Evolutionary conservation across 2,113 vertebrate genomes (phyloP).

Genomic region (Stictonetta naevosa): DNA sequence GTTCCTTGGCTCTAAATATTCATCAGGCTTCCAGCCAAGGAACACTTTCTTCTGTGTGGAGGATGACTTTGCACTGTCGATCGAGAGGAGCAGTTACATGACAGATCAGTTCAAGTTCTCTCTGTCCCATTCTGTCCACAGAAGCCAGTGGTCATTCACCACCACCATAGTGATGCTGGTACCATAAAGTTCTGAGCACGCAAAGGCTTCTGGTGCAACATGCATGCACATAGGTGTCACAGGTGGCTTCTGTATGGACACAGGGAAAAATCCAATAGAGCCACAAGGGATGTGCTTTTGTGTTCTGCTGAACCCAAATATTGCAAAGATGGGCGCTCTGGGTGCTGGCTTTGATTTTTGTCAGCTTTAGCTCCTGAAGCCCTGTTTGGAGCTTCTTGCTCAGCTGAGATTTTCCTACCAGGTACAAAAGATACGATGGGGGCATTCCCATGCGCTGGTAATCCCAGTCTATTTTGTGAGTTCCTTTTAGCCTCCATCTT

Average conservation of each 20-base stretch:
- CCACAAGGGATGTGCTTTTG: neutral
- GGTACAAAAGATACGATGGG: neutral
- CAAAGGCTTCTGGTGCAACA: neutral
- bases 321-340: neutral
- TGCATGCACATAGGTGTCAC: neutral
- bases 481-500: neutral
- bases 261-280: no score
- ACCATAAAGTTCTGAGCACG: neutral
- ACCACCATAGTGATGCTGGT: neutral
- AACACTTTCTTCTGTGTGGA: slow-evolving; percentile 4
- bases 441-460: neutral
- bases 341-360: neutral
- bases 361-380: neutral
- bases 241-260: neutral
- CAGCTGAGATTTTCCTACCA: neutral
- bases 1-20: slow-evolving; percentile 37
- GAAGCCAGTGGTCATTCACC: neutral
- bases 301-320: neutral
- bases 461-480: rapidly evolving
- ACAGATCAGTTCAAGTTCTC: neutral
- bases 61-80: neutral
- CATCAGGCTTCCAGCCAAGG: slow-evolving; percentile 43
- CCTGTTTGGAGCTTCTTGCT: neutral
- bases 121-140: rapidly evolving
- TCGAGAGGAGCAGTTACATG: neutral